Base-by-base conservation (phyloP, 2,797 vertebrate species). In the Hemitrygon akajei region DNA sequence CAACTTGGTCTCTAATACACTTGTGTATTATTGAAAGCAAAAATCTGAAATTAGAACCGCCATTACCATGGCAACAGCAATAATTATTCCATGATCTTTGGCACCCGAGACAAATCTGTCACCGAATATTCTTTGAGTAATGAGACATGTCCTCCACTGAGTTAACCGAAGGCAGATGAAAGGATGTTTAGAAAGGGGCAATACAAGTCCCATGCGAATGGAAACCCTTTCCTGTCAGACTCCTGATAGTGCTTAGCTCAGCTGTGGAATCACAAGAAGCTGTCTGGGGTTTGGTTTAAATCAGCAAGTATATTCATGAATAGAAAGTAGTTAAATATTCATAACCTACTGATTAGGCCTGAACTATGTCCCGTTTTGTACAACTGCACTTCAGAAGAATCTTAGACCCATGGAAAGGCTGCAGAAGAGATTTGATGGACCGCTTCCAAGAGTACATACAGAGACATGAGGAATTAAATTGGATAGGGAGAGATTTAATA, bases 21-120 rank as follows among this genome's bases (percentile, higher is more conserved):
- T 34, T 9, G n/a, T 18, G 30, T 9, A 34, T 89, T 75, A 75
- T 37, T 75, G 71, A 93, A 73, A 25, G 40, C 40, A 16, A 25
- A 93, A 73, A 92, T 56, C 60, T 56, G 91, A 92, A 93, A 27
- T 93, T 76, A 75, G 71, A 93, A 30, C 91, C 71, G 76, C 11
- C 18, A 58, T 93, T 40, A 14, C 91, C 25, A 47, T 73, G 71
- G 47, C 47, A 76, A 73, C 91, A 0, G 22, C 40, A 47, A 69
- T 76, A 93, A 93, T 93, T 93, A 73, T 73, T 16, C 73, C 63
- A 14, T 20, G 40, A 75, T 76, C 71, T 27, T 40, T 76, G 91
- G 69, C 40, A 56, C 56, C 40, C 3, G 40, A 56, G 91, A 47
- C 34, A 93, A 56, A 76, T 75, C 91, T 93, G 91, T 75, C 40